Conservation (phyloP, 64 coral and sea anemone genomes). For the Actinia tenebrosa region DNA sequence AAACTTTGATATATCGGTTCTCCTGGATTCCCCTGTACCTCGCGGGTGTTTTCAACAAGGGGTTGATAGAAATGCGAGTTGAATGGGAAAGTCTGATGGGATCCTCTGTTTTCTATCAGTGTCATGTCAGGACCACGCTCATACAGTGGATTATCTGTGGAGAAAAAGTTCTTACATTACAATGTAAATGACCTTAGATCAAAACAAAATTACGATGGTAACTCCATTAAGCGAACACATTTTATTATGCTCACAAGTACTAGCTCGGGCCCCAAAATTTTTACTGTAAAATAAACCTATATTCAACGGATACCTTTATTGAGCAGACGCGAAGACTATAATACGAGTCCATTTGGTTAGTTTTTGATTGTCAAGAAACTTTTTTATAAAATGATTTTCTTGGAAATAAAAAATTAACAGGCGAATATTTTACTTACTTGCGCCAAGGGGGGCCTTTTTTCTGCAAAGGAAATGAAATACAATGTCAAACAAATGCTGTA, state of each 20-base stretch:
- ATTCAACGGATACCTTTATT: no score
- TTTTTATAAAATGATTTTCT: no score
- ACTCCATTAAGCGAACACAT: no score
- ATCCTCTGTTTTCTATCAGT: neutral
- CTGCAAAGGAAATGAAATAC: neutral
- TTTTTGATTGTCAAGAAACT: no score
- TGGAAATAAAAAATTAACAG: neutral
- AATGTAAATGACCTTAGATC: no score
- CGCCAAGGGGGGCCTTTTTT: neutral
- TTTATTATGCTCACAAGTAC: no score
- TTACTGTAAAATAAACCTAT: no score
- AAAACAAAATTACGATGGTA: no score
- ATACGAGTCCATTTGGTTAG: no score
- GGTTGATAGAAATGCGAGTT: constrained; percentile 10
- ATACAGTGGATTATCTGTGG: constrained; percentile 5
- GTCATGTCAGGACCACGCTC: constrained; percentile 10
- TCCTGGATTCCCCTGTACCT: neutral
- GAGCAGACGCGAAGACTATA: no score
- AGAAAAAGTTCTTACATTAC: neutral
- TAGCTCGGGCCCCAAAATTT: no score
- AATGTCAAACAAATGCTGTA: neutral
- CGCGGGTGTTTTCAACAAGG: neutral
- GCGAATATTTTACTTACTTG: neutral
- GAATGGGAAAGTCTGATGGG: neutral
- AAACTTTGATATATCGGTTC: constrained; percentile 22